These are phyloP conservation scores for Drosophila imparisetae DNA, from an alignment of 2,888 invertebrate genomes.

Conservation along the genomic window DNA sequence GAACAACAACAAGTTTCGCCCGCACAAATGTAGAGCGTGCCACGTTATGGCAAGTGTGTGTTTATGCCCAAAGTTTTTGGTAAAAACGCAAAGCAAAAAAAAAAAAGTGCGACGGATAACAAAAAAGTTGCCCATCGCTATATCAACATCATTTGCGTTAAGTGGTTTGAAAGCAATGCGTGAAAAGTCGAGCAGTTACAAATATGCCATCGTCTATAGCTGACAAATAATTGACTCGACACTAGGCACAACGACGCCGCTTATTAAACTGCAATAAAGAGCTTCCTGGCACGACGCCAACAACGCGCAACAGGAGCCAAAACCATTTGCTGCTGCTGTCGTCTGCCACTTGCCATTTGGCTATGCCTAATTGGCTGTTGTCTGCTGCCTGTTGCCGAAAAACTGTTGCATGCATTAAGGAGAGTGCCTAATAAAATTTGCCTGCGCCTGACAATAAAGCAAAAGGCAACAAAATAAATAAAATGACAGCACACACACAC, in stretches of 20 bases:
- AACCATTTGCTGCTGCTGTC: slow-evolving; percentile 30
- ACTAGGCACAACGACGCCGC: slow-evolving; percentile 35
- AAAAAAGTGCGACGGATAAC: slow-evolving; percentile 6
- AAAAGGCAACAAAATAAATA: slow-evolving; percentile 60
- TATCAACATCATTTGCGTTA: slow-evolving; percentile 80
- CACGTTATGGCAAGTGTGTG: slow-evolving; percentile 71
- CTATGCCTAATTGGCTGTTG: slow-evolving; percentile 57
- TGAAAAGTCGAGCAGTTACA: slow-evolving; percentile 66
- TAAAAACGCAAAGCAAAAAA: slow-evolving; percentile 12
- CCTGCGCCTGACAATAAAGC: slow-evolving; percentile 57
- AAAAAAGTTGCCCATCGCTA: slow-evolving; percentile 61
- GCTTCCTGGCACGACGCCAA: slow-evolving; percentile 52
- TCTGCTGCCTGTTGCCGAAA: slow-evolving; percentile 57
- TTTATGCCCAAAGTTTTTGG: slow-evolving; percentile 59
- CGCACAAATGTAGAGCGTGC: slow-evolving; percentile 43
- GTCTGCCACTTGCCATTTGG: slow-evolving; percentile 21
- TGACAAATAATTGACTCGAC: slow-evolving; percentile 39
- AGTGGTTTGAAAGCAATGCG: slow-evolving; percentile 72
- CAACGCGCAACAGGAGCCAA: slow-evolving; percentile 36
- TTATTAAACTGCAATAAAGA: slow-evolving; percentile 75
- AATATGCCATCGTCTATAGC: slow-evolving; percentile 54
- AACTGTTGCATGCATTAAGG: slow-evolving; percentile 78
- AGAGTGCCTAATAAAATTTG: slow-evolving; percentile 73
- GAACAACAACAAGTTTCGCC: slow-evolving; percentile 65
- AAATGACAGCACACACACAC: slow-evolving; percentile 40